phyloP scores from a whole-genome alignment of 2,888 invertebrate species.

The Orthosia gracilis region DNA sequence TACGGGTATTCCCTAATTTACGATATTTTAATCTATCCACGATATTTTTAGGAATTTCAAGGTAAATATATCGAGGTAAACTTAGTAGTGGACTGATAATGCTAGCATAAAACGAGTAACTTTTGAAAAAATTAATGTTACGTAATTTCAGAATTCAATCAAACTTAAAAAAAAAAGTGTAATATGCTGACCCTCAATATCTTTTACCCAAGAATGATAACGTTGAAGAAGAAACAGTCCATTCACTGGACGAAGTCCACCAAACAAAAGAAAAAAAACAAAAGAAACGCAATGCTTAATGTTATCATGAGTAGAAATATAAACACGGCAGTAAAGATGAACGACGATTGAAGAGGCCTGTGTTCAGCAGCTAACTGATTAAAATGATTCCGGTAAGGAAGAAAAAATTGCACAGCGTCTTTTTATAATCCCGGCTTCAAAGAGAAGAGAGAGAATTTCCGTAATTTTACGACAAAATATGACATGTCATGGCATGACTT shows the following conservation, averaged over 20 bases:
- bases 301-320: not conserved
- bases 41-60: constrained; percentile 26
- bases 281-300: not conserved
- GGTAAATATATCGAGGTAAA: constrained; percentile 35
- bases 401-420: not conserved
- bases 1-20: constrained; percentile 44
- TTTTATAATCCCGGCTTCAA: not conserved
- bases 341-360: no score
- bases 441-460: no score
- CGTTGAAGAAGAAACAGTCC: not conserved
- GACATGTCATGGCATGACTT: constrained; percentile 12
- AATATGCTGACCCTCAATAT: not conserved
- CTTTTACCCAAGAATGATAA: not conserved
- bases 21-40: constrained; percentile 1
- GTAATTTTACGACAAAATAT: not conserved
- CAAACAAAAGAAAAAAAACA: not conserved
- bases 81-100: constrained; percentile 5
- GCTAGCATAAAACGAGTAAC: not conserved
- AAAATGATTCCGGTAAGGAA: not conserved
- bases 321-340: not conserved
- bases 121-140: not conserved
- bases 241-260: not conserved
- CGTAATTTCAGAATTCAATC: not conserved
- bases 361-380: no score
- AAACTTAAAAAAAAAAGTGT: not conserved